Conservation (phyloP, 2,113 vertebrate genomes). For the Mesoclemmys tuberculata region DNA sequence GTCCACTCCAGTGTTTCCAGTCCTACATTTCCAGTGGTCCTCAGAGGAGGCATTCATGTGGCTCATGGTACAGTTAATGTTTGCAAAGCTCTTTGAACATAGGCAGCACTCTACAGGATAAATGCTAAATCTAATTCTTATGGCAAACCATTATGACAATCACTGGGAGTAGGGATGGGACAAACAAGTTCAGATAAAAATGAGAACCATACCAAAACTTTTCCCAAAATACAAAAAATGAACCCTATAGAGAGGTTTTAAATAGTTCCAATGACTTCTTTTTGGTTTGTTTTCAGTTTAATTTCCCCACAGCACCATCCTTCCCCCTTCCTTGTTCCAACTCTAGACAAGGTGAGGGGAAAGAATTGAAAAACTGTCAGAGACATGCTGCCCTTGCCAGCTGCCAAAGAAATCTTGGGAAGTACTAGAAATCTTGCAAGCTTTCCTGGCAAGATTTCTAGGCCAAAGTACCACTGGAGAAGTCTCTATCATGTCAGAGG, state of each 20-base stretch:
- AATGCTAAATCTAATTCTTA: constrained; percentile 63
- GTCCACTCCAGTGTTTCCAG: constrained; percentile 65
- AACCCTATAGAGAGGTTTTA: constrained; percentile 73
- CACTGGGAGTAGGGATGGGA: constrained; percentile 58
- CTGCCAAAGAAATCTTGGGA: constrained; percentile 66
- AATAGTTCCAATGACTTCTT: constrained; percentile 75
- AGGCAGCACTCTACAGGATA: constrained; percentile 70
- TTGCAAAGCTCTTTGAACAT: constrained; percentile 67
- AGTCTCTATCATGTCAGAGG: constrained; percentile 73
- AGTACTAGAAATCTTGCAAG: constrained; percentile 67
- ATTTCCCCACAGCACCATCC: constrained; percentile 70
- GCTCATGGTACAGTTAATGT: constrained; percentile 72
- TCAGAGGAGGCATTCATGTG: constrained; percentile 72
- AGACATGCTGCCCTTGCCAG: constrained; percentile 60
- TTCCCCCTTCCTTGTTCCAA: constrained; percentile 69
- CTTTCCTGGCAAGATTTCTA: constrained; percentile 74
- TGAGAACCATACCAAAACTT: constrained; percentile 56
- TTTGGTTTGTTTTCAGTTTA: constrained; percentile 76
- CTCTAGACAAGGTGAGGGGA: constrained; percentile 26
- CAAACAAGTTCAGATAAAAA: constrained; percentile 63
- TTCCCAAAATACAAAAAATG: constrained; percentile 67
- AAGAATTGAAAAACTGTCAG: constrained; percentile 55
- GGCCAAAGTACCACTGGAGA: constrained; percentile 74
- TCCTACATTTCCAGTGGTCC: constrained; percentile 72
- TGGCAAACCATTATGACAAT: constrained; percentile 64